A percentile compares a stretch with the other conserved stretches of the same genome.
Conservation (phyloP, 2,888 invertebrate species). For the Drosophila siamana region DNA sequence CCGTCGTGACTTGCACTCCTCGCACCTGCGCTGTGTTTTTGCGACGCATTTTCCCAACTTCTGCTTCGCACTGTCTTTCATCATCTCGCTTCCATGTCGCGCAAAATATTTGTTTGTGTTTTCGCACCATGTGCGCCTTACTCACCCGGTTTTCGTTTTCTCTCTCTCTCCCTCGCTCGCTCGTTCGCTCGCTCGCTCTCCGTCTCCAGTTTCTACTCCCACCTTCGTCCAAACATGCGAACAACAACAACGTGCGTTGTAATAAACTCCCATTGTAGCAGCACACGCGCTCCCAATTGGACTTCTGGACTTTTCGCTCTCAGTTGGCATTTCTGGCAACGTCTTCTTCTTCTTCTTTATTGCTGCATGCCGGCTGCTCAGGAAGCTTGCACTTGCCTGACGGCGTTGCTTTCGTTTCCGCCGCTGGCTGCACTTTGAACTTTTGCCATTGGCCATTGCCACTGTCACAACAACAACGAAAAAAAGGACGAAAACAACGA, state of each 20-base stretch:
- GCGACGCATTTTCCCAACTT: slow-evolving; percentile 71
- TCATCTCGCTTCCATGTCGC: slow-evolving; percentile 29
- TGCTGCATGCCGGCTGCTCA: slow-evolving; percentile 11
- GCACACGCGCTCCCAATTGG: slow-evolving; percentile 23
- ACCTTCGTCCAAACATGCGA: slow-evolving; percentile 16
- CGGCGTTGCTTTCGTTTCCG: slow-evolving; percentile 45
- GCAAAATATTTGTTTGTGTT: slow-evolving; percentile 37
- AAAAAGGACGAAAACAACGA: background rate
- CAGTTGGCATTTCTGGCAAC: slow-evolving; percentile 4
- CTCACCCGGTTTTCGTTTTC: slow-evolving; percentile 41
- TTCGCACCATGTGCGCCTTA: slow-evolving; percentile 37
- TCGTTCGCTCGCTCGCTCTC: no score
- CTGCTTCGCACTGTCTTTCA: slow-evolving; percentile 57
- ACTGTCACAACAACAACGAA: slow-evolving; percentile 40
- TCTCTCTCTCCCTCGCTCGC: background rate
- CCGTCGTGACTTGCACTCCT: slow-evolving; percentile 44
- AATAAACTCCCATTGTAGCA: slow-evolving; percentile 48
- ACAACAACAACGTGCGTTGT: slow-evolving; percentile 29
- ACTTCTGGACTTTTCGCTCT: slow-evolving; percentile 8
- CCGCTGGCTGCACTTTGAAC: slow-evolving; percentile 39
- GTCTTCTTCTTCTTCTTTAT: no score
- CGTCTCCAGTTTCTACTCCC: slow-evolving; percentile 1
- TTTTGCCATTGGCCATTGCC: slow-evolving; percentile 30
- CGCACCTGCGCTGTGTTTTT: slow-evolving; percentile 74
- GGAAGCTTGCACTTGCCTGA: slow-evolving; percentile 12